Evolutionary conservation across 2,113 vertebrate genomes (phyloP).

Genomic region (human): GRCh38 chr17:78051001-78051500

Average conservation of each 20-base stretch:
- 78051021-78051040: slow-evolving; percentile 93
- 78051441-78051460: slow-evolving; percentile 89
- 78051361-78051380: slow-evolving; percentile 84
- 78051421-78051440: slow-evolving; percentile 91
- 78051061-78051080: slow-evolving; percentile 95
- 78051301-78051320: slow-evolving; percentile 93
- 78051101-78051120: slow-evolving; percentile 94
- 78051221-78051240: slow-evolving; percentile 99
- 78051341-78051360: slow-evolving; percentile 86
- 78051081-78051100: slow-evolving; percentile 91
- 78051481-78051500: background rate
- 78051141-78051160: slow-evolving; percentile 87
- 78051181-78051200: slow-evolving; percentile 98
- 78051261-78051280: slow-evolving; percentile 91
- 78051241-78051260: slow-evolving; percentile 99
- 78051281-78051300: slow-evolving; percentile 99
- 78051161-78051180: slow-evolving; percentile 91
- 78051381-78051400: slow-evolving; percentile 86
- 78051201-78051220: slow-evolving; percentile 95
- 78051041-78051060: slow-evolving; percentile 89
- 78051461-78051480: background rate
- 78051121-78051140: slow-evolving; percentile 91
- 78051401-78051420: slow-evolving; percentile 89
- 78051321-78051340: slow-evolving; percentile 86
- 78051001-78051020: slow-evolving; percentile 87